Conservation (phyloP, 2,888 invertebrate species). For the Villa cingulata region DNA sequence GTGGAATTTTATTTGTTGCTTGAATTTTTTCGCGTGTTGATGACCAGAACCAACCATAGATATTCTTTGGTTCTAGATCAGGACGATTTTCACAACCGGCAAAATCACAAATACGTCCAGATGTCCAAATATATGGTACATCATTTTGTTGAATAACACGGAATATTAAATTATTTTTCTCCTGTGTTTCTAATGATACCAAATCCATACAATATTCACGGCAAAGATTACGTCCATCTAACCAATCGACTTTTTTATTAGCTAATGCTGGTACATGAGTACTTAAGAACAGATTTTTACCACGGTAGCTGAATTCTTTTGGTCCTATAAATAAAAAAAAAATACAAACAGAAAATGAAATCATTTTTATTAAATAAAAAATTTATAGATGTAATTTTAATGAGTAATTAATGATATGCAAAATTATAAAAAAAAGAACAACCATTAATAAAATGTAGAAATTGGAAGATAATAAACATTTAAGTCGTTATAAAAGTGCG, state of each 20-base stretch:
- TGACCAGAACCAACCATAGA: constrained; percentile 90
- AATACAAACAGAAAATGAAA: neutral
- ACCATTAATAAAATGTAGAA: no score
- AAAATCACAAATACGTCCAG: constrained; percentile 84
- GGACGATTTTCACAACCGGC: constrained; percentile 78
- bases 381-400: no score
- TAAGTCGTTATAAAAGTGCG: no score
- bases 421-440: no score
- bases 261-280: constrained; percentile 66
- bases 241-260: constrained; percentile 75
- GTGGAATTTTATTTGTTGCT: constrained; percentile 57
- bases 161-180: constrained; percentile 81
- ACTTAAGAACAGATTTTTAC: constrained; percentile 80
- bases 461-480: no score
- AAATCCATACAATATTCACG: constrained; percentile 90
- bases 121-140: constrained; percentile 87
- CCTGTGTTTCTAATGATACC: constrained; percentile 76
- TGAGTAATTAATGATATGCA: no score
- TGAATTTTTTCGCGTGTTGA: constrained; percentile 76
- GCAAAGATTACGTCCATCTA: constrained; percentile 81
- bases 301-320: constrained; percentile 76
- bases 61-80: constrained; percentile 72
- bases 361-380: no score
- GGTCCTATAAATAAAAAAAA: constrained; percentile 46
- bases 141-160: constrained; percentile 77